Evolutionary conservation across 2,113 vertebrate genomes (phyloP).

Genomic region (Phoenicopterus ruber): DNA sequence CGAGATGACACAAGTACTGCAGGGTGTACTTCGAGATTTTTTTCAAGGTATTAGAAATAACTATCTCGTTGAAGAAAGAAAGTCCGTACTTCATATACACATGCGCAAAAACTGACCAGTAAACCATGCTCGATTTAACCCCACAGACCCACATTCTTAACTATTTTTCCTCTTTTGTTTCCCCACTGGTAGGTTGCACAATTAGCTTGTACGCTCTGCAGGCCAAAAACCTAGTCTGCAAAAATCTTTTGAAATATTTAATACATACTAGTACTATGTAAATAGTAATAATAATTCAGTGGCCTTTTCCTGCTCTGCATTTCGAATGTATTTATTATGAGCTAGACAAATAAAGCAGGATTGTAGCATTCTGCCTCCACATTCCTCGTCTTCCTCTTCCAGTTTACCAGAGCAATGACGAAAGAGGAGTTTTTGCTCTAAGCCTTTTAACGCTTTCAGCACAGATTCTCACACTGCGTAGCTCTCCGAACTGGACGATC

Average conservation of each 20-base stretch:
- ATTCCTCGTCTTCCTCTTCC: neutral
- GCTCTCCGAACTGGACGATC: neutral
- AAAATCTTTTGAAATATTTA: constrained; percentile 33
- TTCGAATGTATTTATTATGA: neutral
- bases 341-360: neutral
- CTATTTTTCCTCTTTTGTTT: neutral
- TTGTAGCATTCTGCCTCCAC: neutral
- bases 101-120: neutral
- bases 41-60: neutral
- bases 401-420: neutral
- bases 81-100: neutral
- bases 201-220: neutral
- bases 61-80: neutral
- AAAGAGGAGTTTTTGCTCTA: neutral
- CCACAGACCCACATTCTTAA: neutral
- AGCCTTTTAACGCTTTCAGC: neutral
- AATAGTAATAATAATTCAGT: constrained; percentile 9
- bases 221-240: neutral
- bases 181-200: neutral
- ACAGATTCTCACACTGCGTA: accelerated
- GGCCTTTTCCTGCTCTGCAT: neutral
- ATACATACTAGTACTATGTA: neutral
- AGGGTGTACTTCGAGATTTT: neutral
- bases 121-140: neutral
- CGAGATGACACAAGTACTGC: neutral